Evolutionary conservation across 2,797 vertebrate species (phyloP), one percentile per base, ranked within the genome.

Genomic region (Lacerta viridis): DNA sequence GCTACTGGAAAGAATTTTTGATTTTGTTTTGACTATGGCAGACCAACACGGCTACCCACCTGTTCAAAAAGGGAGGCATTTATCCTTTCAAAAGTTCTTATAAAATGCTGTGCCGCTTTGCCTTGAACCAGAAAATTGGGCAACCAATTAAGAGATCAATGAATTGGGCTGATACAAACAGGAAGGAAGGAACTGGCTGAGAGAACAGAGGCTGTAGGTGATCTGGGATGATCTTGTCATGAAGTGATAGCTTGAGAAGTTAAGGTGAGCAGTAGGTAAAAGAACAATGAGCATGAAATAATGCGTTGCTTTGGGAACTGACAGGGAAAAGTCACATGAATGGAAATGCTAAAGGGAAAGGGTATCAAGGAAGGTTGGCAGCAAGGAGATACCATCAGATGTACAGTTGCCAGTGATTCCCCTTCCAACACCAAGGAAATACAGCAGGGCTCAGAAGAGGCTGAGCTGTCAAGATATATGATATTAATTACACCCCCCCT

Each of bases 401-500:
- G 27, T 71, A 66, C 10, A 29, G 41, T 41, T 83, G n/a, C 71
- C 50, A 76, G 27, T 50, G 43, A 87, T 82, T 87, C 46, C 33
- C 46, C 55, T 76, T 76, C 59, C 71, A 64, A 82, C 4, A 75
- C 13, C 33, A 83, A 74, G 50, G 33, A 75, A 74, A 83, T 59
- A 87, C 83, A 76, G 71, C 80, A 43, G 55, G 39, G 80, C 39
- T 82, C 76, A 20, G 72, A 46, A 80, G 78, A 66, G 59, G 41
- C 39, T 33, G 59, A 76, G n/a, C n/a, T 82, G 71, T 76, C 86
- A 66, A 83, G 80, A 87, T 87, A 76, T 77, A 76, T 83, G 23
- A 66, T 36, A 46, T 83, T 87, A 55, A 83, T 87, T 87, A 29
- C 39, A 50, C 39, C 61, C 86, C 86, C 39, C 23, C 71, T 83